A percentile compares a stretch with the other conserved stretches of the same genome.
These are phyloP conservation scores for Arge pagana DNA, from an alignment of 2,888 invertebrate genomes.

Conservation along the genomic window DNA sequence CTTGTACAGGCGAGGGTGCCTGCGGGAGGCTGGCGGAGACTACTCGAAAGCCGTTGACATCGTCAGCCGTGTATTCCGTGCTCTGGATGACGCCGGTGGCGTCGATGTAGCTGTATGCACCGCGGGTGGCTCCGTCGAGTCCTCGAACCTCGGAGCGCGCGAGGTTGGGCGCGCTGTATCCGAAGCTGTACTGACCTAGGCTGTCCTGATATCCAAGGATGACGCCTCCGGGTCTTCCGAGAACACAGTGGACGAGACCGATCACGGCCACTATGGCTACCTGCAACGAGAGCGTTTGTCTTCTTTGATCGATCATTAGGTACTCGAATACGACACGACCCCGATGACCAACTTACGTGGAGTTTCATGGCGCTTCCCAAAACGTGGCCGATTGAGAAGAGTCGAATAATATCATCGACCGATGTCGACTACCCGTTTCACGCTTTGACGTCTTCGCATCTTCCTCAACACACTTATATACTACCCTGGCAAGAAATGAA, in stretches of 20 bases:
- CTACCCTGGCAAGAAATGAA: conserved; percentile 30
- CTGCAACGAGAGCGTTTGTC: conserved; percentile 29
- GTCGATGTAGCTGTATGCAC: conserved; percentile 59
- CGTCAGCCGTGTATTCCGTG: conserved; percentile 57
- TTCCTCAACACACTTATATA: conserved; percentile 38
- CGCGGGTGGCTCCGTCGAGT: conserved; percentile 55
- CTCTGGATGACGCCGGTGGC: conserved; percentile 56
- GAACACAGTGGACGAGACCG: conserved; percentile 25
- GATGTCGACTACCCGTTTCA: conserved; percentile 3
- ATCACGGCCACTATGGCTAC: conserved; percentile 30
- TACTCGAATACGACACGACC: background rate
- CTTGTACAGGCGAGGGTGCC: conserved; percentile 47
- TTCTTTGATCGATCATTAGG: no score
- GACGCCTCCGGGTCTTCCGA: conserved; percentile 32
- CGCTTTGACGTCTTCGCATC: conserved; percentile 19
- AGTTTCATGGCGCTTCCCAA: conserved; percentile 38
- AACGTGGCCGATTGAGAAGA: background rate
- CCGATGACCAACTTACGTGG: conserved; percentile 2
- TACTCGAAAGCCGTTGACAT: conserved; percentile 58
- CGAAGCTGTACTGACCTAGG: conserved; percentile 57
- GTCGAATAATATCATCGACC: background rate
- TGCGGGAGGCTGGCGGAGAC: conserved; percentile 58
- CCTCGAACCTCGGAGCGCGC: conserved; percentile 54
- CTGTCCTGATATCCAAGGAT: conserved; percentile 54
- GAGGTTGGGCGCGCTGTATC: conserved; percentile 50